Base-by-base conservation (phyloP, 2,888 invertebrate species). In the Poecilus cupreus region DNA sequence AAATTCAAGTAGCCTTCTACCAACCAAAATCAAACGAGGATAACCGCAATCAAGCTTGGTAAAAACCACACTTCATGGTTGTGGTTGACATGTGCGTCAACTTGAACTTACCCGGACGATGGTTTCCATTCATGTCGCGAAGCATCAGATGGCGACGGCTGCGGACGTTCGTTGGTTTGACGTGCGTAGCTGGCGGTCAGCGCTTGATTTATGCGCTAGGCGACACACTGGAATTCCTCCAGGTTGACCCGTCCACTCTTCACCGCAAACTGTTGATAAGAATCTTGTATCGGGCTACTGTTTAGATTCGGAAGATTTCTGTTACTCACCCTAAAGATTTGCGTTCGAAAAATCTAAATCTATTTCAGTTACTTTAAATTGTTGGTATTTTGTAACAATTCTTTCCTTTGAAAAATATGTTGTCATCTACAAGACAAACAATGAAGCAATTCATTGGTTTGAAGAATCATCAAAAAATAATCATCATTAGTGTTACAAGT, bases 61-160 rank as follows among this genome's bases (percentile, higher is more conserved):
- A 46, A n/a, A 46, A 13, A 13, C 46, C 46, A 32, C 32, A 32
- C 5, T 46, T 46, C n/a, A n/a, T n/a, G n/a, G n/a, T n/a, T n/a
- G n/a, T n/a, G n/a, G n/a, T 51, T 18, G 5, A 51, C 10, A 18
- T 18, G 18, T 18, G 51, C 18, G 2, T 8, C 8, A 51, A 13
- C 18, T 51, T 51, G 51, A 8, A 13, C 18, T 51, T 51, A 18
- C 6, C 32, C 32, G 32, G 32, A 8, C 32, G 4, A 1, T 32
- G 32, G 60, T 68, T 68, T 68, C 13, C 64, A 68, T 68, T 68
- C 64, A 68, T 68, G 64, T 68, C 64, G 64, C 64, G 64, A 37
- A 68, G 60, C 24, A 22, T 37, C 37, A 16, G 64, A 32, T 68
- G 37, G 64, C 64, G 64, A 68, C 64, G 37, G 64, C 2, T 18